Conservation (phyloP, 2,888 invertebrate species). For the Thymelicus lineola region DNA sequence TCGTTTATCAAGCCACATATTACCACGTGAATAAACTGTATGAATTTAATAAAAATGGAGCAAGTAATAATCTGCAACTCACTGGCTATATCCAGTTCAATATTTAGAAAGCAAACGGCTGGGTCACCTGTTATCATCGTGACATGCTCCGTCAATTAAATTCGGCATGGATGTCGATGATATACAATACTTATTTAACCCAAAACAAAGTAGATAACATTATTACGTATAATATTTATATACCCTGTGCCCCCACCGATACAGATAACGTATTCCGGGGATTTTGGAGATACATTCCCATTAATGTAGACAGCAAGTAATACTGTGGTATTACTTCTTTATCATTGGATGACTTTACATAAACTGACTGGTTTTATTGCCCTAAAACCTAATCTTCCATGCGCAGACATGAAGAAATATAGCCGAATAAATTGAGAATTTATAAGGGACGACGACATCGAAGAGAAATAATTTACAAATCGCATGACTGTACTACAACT, state of each 20-base stretch:
- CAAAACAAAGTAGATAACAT: constrained; percentile 7
- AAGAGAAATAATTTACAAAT: constrained; percentile 23
- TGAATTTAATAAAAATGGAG: background rate
- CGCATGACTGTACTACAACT: constrained; percentile 24
- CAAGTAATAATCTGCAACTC: background rate
- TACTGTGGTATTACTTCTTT: too few relatives aligned
- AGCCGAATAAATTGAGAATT: constrained; percentile 11
- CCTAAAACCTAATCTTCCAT: background rate
- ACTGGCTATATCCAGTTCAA: constrained; percentile 18
- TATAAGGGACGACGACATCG: constrained; percentile 6
- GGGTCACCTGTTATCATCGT: constrained; percentile 21
- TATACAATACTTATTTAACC: background rate
- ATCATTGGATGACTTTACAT: too few relatives aligned
- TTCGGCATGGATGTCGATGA: constrained; percentile 10
- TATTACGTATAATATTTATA: background rate
- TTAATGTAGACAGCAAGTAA: too few relatives aligned
- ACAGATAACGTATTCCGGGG: background rate
- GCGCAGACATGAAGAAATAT: background rate
- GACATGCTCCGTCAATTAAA: constrained; percentile 19
- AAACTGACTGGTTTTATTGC: too few relatives aligned
- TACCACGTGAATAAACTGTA: background rate
- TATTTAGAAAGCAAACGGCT: constrained; percentile 13
- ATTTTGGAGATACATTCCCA: too few relatives aligned
- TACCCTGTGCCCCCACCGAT: background rate
- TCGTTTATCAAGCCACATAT: background rate